A percentile compares a stretch with the other conserved stretches of the same genome.
Conservation (phyloP, 2,797 vertebrate genomes). For the Menidia menidia region DNA sequence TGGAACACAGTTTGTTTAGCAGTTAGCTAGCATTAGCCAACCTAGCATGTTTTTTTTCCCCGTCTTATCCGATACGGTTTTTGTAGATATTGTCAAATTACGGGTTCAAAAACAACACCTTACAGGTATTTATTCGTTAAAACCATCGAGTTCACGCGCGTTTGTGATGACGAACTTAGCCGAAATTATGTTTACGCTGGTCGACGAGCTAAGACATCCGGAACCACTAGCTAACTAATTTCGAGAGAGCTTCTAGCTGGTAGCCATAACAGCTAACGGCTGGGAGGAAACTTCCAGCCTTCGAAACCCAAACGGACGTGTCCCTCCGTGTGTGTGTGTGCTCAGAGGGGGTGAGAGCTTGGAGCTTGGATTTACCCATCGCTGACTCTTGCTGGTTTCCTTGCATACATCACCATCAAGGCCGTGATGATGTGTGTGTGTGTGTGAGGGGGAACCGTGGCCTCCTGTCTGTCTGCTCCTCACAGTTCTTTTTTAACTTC, state of each 20-base stretch:
- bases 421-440: constrained; percentile 92
- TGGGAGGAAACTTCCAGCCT: not conserved
- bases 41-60: constrained; percentile 33
- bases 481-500: constrained; percentile 40
- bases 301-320: rapidly evolving
- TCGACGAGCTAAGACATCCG: constrained; percentile 28
- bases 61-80: constrained; percentile 14
- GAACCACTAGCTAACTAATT: constrained; percentile 52
- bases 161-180: not conserved
- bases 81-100: not conserved
- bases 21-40: constrained; percentile 46
- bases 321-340: rapidly evolving
- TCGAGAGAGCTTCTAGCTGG: constrained; percentile 10
- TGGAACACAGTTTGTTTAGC: not conserved
- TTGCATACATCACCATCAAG: constrained; percentile 99
- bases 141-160: rapidly evolving
- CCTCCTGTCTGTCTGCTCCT: constrained; percentile 69
- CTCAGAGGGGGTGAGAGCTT: constrained; percentile 11
- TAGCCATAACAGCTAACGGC: constrained; percentile 57
- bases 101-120: rapidly evolving
- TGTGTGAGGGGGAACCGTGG: constrained; percentile 84
- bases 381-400: constrained; percentile 99
- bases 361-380: constrained; percentile 90
- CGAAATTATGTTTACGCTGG: constrained; percentile 11
- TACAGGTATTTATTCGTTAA: not conserved